Evolutionary conservation across 2,888 invertebrate genomes (phyloP).

Genomic region (Crematogaster levior): DNA sequence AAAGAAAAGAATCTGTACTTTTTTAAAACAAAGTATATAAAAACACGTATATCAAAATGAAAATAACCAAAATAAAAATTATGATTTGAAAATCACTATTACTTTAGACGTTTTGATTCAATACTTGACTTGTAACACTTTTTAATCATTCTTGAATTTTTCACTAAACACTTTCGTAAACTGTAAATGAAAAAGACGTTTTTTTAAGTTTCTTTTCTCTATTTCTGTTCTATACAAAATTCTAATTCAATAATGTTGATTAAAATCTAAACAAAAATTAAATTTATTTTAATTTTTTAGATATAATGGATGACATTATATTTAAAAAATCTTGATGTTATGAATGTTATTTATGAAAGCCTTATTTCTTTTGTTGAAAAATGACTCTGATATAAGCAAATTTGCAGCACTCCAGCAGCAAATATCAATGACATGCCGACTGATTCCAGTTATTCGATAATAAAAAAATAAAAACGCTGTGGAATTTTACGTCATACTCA

Average conservation of each 20-base stretch:
- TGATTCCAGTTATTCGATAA: conserved; percentile 44
- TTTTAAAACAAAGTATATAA: not conserved
- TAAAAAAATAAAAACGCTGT: conserved; percentile 48
- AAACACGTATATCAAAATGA: not conserved
- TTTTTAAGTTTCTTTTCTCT: too few species aligned
- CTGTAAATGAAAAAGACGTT: not conserved
- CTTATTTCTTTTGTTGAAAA: conserved; percentile 2
- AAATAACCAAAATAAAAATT: not conserved
- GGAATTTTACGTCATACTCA: conserved; percentile 43
- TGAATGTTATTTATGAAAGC: too few species aligned
- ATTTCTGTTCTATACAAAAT: not conserved
- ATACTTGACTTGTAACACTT: not conserved
- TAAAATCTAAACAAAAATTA: not conserved
- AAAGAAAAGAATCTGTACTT: not conserved
- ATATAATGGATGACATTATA: not conserved
- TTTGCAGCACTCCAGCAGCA: not conserved
- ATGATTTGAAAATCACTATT: not conserved
- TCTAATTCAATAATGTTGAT: not conserved
- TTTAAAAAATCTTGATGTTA: not conserved
- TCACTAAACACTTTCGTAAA: not conserved
- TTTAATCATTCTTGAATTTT: not conserved
- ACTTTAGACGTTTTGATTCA: not conserved
- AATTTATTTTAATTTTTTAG: not conserved
- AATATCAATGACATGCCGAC: conserved; percentile 52
- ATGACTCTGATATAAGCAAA: not conserved